A percentile compares a stretch with the other conserved stretches of the same genome.
These are phyloP conservation scores for Danio tinwini DNA, from an alignment of 2,797 vertebrate species.

Conservation along the genomic window DNA sequence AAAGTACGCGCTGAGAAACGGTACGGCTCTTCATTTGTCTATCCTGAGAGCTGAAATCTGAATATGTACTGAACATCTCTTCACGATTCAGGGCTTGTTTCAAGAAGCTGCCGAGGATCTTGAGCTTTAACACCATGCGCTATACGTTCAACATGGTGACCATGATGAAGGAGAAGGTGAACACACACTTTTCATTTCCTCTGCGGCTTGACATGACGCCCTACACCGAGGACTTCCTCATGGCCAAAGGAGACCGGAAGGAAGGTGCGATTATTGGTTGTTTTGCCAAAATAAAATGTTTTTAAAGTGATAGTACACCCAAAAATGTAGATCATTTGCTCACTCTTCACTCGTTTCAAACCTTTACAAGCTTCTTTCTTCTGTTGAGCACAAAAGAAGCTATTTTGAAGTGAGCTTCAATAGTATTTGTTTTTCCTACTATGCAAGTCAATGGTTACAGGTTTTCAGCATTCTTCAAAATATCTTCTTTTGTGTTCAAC, in stretches of 20 bases:
- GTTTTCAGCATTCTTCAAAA: no score
- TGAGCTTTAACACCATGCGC: conserved; percentile 99
- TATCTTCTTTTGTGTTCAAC: no score
- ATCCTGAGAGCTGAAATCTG: neutral
- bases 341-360: no score
- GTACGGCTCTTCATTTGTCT: conserved; percentile 65
- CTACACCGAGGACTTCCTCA: conserved; percentile 98
- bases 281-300: neutral
- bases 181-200: conserved; percentile 98
- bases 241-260: conserved; percentile 95
- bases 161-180: conserved; percentile 99
- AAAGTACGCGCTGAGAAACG: conserved; percentile 98
- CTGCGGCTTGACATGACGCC: conserved; percentile 98
- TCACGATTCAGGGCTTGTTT: conserved; percentile 89
- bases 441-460: no score
- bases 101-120: conserved; percentile 96
- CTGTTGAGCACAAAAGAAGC: no score
- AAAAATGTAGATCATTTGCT: no score
- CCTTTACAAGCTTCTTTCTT: no score
- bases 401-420: no score
- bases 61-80: neutral
- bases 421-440: no score
- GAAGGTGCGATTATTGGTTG: conserved; percentile 78
- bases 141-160: conserved; percentile 99
- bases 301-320: neutral